Base-by-base conservation (phyloP, 2,113 vertebrate species). In the Sterrhoptilus dennistouni region DNA sequence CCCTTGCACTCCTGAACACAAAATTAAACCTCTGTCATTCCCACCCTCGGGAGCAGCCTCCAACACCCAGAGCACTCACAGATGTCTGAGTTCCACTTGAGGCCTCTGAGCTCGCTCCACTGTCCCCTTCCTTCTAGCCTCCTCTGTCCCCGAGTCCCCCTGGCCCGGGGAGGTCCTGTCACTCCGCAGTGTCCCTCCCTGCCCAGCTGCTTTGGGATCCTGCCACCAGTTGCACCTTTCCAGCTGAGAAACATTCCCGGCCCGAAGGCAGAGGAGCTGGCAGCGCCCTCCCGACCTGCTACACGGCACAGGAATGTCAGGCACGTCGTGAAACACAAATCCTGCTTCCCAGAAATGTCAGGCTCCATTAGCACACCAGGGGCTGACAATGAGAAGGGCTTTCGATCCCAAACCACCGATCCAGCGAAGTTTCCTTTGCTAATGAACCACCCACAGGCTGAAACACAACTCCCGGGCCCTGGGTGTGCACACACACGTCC, bases 301-400 rank as follows among this genome's bases (percentile, higher is more conserved):
- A 25, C 54, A 17, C 29, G 44, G 86, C 75, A 29, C 8, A 89
- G 79, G 91, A 93, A 95, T 88, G 86, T 89, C 50, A 91, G 83
- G 89, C 83, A 76, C 8, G 14, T 75, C 5, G 9, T 40, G 76
- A 90, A 95, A 85, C n/a, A 38, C 81, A 93, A 90, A 54, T 33
- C 83, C 88, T 10, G 53, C 82, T 89, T 89, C 95, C 93, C 90
- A 86, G 80, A 94, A 28, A 80, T 42, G 63, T 64, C 91, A 64
- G 89, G 71, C 49, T 53, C 42, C 87, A 65, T 94, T 78, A 94
- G 92, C 22, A 2, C 90, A 19, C 16, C 53, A 23, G 22, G 79
- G 53, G 45, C 75, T 85, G 87, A 95, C 74, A 81, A 35, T 47
- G 63, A 59, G 64, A 52, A 57, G 78, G 83, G 75, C 65, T 85